phyloP scores from a whole-genome alignment of 2,888 invertebrate genomes.

The Volucella inanis region DNA sequence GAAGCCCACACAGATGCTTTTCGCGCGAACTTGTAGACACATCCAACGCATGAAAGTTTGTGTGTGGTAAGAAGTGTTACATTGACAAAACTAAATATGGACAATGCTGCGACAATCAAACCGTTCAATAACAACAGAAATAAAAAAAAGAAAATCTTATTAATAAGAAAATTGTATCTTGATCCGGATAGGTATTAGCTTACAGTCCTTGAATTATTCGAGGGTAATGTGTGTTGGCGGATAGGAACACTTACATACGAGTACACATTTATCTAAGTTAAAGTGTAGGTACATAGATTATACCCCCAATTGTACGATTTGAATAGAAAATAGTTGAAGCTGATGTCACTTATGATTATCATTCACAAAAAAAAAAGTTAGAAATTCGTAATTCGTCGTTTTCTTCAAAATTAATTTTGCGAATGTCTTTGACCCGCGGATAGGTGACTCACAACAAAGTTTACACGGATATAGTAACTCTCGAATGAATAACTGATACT shows the following conservation, averaged over 20 bases:
- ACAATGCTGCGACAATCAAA: conserved; percentile 34
- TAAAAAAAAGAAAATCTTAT: conserved; percentile 15
- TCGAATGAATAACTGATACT: conserved; percentile 1
- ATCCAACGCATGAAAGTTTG: conserved; percentile 33
- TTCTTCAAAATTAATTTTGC: conserved; percentile 48
- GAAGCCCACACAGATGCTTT: conserved; percentile 46
- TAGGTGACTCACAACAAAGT: conserved; percentile 48
- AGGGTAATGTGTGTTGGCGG: conserved; percentile 36
- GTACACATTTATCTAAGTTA: not conserved
- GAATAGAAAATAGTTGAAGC: not conserved
- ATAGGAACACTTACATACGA: not conserved
- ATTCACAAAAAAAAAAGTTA: conserved; percentile 21
- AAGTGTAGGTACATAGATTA: too few species aligned
- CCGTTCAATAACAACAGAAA: conserved; percentile 10
- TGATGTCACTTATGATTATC: conserved; percentile 47
- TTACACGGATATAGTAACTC: conserved; percentile 20
- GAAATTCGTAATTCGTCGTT: conserved; percentile 19
- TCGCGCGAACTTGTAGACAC: conserved; percentile 44
- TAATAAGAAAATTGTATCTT: not conserved
- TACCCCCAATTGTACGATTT: not conserved
- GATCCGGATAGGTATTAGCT: conserved; percentile 41
- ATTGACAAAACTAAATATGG: conserved; percentile 62
- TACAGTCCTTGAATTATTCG: conserved; percentile 36
- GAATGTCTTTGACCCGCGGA: not conserved
- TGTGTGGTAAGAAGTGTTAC: conserved; percentile 47